These are phyloP conservation scores for Acrossocheilus wenchowensis DNA, from an alignment of 2,797 vertebrate species.

Conservation along the genomic window DNA sequence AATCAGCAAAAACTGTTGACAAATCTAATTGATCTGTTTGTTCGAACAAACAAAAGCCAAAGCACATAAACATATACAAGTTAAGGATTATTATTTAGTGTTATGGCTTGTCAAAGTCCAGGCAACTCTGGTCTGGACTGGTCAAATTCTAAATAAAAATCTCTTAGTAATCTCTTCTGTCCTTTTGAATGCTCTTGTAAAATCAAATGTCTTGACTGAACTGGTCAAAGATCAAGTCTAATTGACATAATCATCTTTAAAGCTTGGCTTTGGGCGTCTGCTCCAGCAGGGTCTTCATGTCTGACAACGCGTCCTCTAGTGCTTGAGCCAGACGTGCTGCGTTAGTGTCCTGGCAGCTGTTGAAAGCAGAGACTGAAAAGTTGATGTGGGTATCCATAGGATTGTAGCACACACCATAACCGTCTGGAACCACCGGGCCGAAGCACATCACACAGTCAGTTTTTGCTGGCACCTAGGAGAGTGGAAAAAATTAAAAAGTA, in stretches of 20 bases:
- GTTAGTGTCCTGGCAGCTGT: constrained; percentile 87
- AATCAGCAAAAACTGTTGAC: constrained; percentile 19
- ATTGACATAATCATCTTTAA: constrained; percentile 66
- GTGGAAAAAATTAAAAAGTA: not conserved
- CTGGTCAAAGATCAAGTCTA: not conserved
- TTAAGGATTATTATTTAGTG: not conserved
- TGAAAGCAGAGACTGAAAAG: constrained; percentile 92
- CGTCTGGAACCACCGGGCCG: constrained; percentile 89
- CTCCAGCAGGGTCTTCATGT: constrained; percentile 87
- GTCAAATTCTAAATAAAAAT: constrained; percentile 14
- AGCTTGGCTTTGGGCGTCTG: constrained; percentile 86
- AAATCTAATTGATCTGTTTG: not conserved
- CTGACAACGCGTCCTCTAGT: constrained; percentile 83
- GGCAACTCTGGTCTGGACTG: constrained; percentile 9
- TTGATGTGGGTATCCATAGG: constrained; percentile 93
- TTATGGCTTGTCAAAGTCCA: not conserved
- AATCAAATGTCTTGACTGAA: not conserved
- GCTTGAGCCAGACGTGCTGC: constrained; percentile 80
- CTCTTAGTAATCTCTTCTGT: not conserved
- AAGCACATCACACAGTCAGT: constrained; percentile 91
- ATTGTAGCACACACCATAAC: constrained; percentile 96
- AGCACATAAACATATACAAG: not conserved
- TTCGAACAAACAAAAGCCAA: constrained; percentile 10
- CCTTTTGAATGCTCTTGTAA: not conserved
- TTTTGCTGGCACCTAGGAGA: constrained; percentile 78